A percentile compares a stretch with the other conserved stretches of the same genome.
Evolutionary conservation across 1,140 invertebrate genomes (phyloP).

Genomic region (Muscidifurax raptorellus): DNA sequence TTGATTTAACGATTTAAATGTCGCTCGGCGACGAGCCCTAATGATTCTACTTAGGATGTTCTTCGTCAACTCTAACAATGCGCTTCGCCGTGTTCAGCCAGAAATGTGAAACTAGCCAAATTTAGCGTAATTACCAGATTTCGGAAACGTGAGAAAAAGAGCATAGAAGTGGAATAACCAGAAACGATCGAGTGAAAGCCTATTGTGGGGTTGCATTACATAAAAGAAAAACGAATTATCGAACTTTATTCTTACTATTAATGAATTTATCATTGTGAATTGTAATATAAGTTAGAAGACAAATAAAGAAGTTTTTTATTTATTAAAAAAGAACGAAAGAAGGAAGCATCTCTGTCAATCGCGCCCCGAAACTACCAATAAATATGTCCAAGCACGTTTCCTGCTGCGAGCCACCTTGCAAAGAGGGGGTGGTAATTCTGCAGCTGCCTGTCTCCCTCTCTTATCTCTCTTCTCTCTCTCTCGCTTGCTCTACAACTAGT

Average conservation of each 20-base stretch:
- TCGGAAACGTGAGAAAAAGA: background rate
- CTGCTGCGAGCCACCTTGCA: background rate
- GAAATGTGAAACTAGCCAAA: slow-evolving; percentile 9
- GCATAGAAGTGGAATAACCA: background rate
- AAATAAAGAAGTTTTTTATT: slow-evolving; percentile 72
- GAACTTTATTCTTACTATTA: slow-evolving; percentile 65
- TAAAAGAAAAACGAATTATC: slow-evolving; percentile 54
- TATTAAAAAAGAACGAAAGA: slow-evolving; percentile 59
- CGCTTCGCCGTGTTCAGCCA: background rate
- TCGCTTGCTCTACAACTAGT: background rate
- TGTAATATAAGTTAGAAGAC: slow-evolving; percentile 69
- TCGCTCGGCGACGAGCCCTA: background rate
- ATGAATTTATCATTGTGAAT: slow-evolving; percentile 62
- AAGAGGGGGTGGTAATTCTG: background rate
- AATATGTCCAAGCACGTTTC: too few relatives aligned
- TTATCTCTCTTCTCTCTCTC: background rate
- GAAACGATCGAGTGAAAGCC: slow-evolving; percentile 55
- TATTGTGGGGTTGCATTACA: slow-evolving; percentile 55
- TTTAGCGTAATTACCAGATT: slow-evolving; percentile 14
- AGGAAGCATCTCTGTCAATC: background rate
- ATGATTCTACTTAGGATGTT: slow-evolving; percentile 22
- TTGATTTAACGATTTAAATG: slow-evolving; percentile 27
- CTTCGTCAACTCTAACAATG: background rate
- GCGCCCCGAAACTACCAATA: too few relatives aligned
- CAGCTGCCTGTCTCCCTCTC: background rate